Base-by-base conservation (phyloP, 2,797 vertebrate species). In the Epinephelus malabaricus region DNA sequence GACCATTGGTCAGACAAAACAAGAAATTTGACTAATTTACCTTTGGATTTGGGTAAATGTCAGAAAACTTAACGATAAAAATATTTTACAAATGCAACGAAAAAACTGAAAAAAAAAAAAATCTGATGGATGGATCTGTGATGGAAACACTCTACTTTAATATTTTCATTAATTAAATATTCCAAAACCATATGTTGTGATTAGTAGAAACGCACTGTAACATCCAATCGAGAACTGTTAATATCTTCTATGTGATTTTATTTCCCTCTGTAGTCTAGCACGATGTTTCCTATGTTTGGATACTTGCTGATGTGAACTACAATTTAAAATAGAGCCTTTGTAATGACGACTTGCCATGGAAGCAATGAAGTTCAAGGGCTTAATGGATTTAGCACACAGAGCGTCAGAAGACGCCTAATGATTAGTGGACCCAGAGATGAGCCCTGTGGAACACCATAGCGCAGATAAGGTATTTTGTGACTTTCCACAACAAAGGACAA, bases 381-480 rank as follows among this genome's bases (percentile, higher is more conserved):
- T 34, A n/a, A 63, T 53, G 3, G 43, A 49, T 55, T 62, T 18
- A 40, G 3, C n/a, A 17, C 1, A 14, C 15, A 10, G 10, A 55
- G 64, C n/a, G 27, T 25, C 25, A 55, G 60, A 61, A 68, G 34
- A 69, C 13, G 34, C 11, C 12, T 4, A 75, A 70, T 30, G 8
- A 45, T 49, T 1, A 69, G 23, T 1, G 45, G 45, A 40, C 73
- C 56, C 18, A 60, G 23, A 45, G 69, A 3, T 34, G 25, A 87
- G 73, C 67, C 58, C 21, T 56, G 60, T 60, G 61, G 68, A 83
- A 58, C 58, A 19, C 62, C 61, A 65, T 46, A 54, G 6, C 27
- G 61, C 6, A 49, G 15, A 55, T 46, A 10, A 13, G 17, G 45
- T 14, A 17, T 40, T 64, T 53, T 27, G 11, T 53, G 7, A 76